Conservation (phyloP, 1,140 invertebrate genomes). For the Leucophenga varia region DNA sequence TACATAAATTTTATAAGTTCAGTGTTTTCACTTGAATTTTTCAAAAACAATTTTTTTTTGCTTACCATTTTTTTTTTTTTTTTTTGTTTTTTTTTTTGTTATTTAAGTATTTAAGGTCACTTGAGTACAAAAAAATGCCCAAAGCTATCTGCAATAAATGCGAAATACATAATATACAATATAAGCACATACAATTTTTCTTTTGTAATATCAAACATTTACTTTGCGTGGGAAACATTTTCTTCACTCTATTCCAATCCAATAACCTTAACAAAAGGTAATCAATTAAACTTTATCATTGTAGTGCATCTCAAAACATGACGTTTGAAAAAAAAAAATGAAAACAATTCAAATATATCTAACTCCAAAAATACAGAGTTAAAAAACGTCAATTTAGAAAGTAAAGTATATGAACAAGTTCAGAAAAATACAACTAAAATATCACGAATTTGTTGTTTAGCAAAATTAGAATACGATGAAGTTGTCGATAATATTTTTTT, state of each 20-base stretch:
- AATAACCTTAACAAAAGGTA: conserved; percentile 37
- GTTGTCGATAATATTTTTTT: conserved; percentile 1
- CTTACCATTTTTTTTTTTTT: neutral
- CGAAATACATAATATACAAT: too few species aligned
- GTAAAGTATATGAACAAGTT: conserved; percentile 12
- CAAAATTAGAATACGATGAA: conserved; percentile 14
- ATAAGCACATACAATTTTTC: too few species aligned
- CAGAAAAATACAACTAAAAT: conserved; percentile 1
- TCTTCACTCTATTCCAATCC: conserved; percentile 8
- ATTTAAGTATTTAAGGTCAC: neutral
- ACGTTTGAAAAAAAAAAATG: neutral
- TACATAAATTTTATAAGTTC: too few species aligned
- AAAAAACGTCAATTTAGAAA: conserved; percentile 32
- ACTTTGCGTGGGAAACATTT: conserved; percentile 39
- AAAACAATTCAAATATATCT: too few species aligned
- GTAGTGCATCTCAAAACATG: conserved; percentile 44
- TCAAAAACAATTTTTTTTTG: neutral
- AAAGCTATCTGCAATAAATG: too few species aligned
- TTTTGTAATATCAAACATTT: too few species aligned
- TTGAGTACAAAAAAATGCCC: too few species aligned
- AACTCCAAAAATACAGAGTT: conserved; percentile 5
- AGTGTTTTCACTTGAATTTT: too few species aligned
- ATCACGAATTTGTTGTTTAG: conserved; percentile 29
- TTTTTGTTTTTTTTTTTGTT: neutral
- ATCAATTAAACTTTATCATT: conserved; percentile 56